Base-by-base conservation (phyloP, 2,113 vertebrate genomes). In the Brienomyrus brachyistius region DNA sequence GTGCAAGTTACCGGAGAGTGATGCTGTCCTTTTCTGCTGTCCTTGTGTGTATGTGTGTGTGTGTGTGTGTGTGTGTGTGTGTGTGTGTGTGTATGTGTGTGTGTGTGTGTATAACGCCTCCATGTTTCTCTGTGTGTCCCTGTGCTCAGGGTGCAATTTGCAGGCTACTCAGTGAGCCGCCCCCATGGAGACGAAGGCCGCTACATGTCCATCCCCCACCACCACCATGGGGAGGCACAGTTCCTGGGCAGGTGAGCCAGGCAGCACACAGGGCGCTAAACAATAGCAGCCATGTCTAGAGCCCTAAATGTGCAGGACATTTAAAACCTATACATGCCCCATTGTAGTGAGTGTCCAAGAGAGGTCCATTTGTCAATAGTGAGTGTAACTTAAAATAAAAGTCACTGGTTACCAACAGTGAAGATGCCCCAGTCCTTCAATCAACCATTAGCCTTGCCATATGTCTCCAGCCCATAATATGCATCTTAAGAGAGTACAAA, bases 131-230 rank as follows among this genome's bases (percentile, higher is more conserved):
- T 82, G 86, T 21, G 56, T 48, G 52, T 11, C 19, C 43, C 27
- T 45, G 27, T 35, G 52, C 19, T 17, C 93, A 99, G 98, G 93
- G 97, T 99, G 35, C 97, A 95, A 93, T 97, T 96, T 0, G 97
- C 97, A 89, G 98, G 98, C 89, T 98, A 98, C 91, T 95, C 94
- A 0, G 98, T 99, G 91, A 98, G 98, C 91, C 95, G 98, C 77
- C 98, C 98, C 1, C 96, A 95, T 2, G 97, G 98, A 54, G 96
- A 98, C 59, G 95, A 96, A 0, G 98, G 98, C 11, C 98, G 97
- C 92, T 99, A 99, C 92, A 99, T 97, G 95, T 99, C 98, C n/a
- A 99, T 99, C 88, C 97, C 97, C 2, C 98, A 99, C 91, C 98
- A 99, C 91, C 98, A 99, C 90, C 96, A 98, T 13, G 98, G 98